These are phyloP conservation scores for Ectemnius cavifrons DNA, from an alignment of 2,888 invertebrate species.

Conservation along the genomic window DNA sequence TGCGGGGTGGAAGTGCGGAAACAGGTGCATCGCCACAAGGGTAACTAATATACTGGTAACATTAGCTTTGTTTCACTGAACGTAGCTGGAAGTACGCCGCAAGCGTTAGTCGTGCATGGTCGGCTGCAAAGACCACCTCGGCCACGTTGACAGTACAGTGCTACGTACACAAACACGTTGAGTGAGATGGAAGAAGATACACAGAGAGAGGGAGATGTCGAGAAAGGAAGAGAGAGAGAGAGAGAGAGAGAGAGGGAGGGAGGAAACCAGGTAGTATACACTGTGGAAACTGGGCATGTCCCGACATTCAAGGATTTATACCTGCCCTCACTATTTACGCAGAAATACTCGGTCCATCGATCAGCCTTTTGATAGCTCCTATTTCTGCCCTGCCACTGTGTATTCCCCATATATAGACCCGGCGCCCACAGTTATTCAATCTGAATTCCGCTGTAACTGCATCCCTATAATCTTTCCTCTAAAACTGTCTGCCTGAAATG, in stretches of 20 bases:
- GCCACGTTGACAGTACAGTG: neutral
- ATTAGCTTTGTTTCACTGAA: no score
- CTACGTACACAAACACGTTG: no score
- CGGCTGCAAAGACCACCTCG: neutral
- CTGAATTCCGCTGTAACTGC: neutral
- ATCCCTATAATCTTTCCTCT: neutral
- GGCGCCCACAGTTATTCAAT: conserved; percentile 5
- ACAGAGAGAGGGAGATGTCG: no score
- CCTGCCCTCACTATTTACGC: neutral
- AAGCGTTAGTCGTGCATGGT: neutral
- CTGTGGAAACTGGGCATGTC: neutral
- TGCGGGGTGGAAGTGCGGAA: no score
- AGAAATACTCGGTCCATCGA: conserved; percentile 2
- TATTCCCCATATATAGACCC: neutral
- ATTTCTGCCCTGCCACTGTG: neutral
- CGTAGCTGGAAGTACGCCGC: neutral
- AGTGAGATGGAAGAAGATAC: no score
- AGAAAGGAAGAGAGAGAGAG: no score
- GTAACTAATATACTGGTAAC: no score
- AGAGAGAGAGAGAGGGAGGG: neutral
- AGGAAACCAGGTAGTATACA: neutral
- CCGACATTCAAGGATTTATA: conserved; percentile 16
- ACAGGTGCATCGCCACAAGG: no score
- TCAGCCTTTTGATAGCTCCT: conserved; percentile 11
- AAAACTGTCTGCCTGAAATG: neutral